Evolutionary conservation across 1,140 invertebrate species (phyloP).

Genomic region (Myzus persicae): DNA sequence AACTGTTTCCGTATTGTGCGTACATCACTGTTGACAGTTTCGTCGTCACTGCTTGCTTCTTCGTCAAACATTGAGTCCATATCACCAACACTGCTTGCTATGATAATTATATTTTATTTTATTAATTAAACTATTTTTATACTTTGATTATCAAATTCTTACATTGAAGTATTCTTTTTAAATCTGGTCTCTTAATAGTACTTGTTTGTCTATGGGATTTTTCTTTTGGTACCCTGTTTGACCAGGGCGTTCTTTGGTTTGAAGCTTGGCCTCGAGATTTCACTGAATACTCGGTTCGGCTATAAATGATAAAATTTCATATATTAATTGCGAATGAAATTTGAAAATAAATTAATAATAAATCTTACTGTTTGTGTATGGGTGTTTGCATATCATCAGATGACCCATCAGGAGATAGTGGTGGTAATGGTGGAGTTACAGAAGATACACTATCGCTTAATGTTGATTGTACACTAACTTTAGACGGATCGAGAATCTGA

Average conservation of each 20-base stretch:
- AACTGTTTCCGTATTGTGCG: conserved; percentile 80
- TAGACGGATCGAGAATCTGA: conserved; percentile 76
- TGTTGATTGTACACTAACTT: conserved; percentile 69
- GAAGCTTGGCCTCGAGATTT: conserved; percentile 50
- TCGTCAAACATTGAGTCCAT: conserved; percentile 82
- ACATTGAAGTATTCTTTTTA: conserved; percentile 50
- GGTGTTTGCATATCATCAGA: conserved; percentile 60
- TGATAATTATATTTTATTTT: neutral
- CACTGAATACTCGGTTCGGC: conserved; percentile 39
- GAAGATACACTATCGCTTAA: conserved; percentile 74
- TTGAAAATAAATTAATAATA: neutral
- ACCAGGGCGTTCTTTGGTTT: conserved; percentile 39
- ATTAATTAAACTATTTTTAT: neutral
- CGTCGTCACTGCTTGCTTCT: conserved; percentile 72
- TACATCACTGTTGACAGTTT: conserved; percentile 72
- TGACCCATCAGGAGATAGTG: conserved; percentile 69
- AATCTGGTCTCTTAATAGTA: conserved; percentile 35
- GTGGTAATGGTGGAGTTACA: conserved; percentile 78
- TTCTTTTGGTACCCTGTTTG: conserved; percentile 28
- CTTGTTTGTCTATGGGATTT: conserved; percentile 35
- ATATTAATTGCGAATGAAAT: neutral
- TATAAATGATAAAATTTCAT: neutral
- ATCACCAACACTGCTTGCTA: conserved; percentile 69
- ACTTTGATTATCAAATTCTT: neutral
- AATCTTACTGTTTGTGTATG: conserved; percentile 65